Evolutionary conservation across 2,113 vertebrate genomes (phyloP).

Genomic region (Rhynchopsitta pachyrhyncha): DNA sequence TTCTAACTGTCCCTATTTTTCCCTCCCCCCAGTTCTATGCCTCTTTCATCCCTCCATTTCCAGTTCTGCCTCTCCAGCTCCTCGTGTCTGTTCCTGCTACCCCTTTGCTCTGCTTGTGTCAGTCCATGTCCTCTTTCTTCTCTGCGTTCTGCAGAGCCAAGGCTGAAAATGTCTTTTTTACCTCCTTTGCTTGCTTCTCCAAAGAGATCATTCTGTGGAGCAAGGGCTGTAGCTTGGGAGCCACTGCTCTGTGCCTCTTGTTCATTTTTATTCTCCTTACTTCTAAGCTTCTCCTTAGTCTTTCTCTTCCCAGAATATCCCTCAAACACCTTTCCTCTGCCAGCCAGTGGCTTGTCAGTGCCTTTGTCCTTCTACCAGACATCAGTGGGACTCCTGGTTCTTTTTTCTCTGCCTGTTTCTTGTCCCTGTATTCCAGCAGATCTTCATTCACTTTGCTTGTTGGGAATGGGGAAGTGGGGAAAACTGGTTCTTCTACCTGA

Average conservation of each 20-base stretch:
- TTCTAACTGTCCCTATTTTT: neutral
- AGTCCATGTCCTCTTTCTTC: neutral
- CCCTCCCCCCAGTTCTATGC: neutral
- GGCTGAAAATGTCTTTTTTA: constrained; percentile 29
- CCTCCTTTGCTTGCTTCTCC: neutral
- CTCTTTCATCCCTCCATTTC: neutral
- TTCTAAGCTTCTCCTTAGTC: constrained; percentile 32
- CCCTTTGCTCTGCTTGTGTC: constrained; percentile 9
- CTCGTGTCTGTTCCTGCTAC: neutral
- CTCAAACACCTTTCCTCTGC: constrained; percentile 27
- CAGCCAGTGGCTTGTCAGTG: constrained; percentile 19
- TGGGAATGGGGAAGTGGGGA: neutral
- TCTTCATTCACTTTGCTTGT: neutral
- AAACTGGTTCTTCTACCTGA: constrained; percentile 20
- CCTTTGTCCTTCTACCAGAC: neutral
- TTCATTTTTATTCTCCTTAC: constrained; percentile 14
- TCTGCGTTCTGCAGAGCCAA: neutral
- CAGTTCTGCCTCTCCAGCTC: neutral
- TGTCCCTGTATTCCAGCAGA: neutral
- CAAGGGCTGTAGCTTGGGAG: constrained; percentile 18
- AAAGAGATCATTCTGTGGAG: constrained; percentile 29
- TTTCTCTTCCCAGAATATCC: constrained; percentile 53
- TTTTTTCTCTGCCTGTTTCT: constrained; percentile 16
- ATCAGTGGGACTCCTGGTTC: constrained; percentile 15
- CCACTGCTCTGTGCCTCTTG: neutral